Percentiles rank a stretch among this genome's conserved stretches.
phyloP scores from a whole-genome alignment of 1,140 invertebrate species.

The Melanaphis sacchari region DNA sequence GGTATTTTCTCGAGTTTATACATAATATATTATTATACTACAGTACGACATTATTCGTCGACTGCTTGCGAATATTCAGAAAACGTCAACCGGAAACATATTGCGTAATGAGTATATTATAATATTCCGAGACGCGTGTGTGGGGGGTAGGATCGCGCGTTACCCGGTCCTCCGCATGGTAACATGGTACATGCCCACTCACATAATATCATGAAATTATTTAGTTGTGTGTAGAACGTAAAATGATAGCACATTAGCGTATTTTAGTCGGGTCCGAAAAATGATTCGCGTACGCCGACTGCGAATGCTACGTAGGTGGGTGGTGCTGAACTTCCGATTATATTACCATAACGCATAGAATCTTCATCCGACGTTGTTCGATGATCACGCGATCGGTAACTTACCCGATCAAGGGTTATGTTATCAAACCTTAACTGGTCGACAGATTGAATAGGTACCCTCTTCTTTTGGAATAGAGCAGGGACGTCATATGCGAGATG shows the following conservation, averaged over 20 bases:
- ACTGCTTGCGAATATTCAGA: not conserved
- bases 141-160: not conserved
- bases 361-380: too few relatives aligned
- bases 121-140: not conserved
- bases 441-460: too few relatives aligned
- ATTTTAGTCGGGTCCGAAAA: too few relatives aligned
- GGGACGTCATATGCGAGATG: too few relatives aligned
- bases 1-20: not conserved
- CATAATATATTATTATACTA: not conserved
- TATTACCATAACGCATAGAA: too few relatives aligned
- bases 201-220: not conserved
- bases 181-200: not conserved
- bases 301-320: too few relatives aligned
- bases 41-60: not conserved
- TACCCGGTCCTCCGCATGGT: too few relatives aligned
- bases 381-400: too few relatives aligned
- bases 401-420: too few relatives aligned
- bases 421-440: too few relatives aligned
- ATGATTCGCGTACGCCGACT: not conserved
- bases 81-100: slow-evolving; percentile 38
- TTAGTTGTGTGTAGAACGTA: not conserved
- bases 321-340: too few relatives aligned
- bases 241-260: not conserved
- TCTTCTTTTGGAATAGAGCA: too few relatives aligned
- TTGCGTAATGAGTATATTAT: not conserved